Evolutionary conservation across 2,797 vertebrate species (phyloP), one percentile per base, ranked within the genome.

Genomic region (Helarctos malayanus): DNA sequence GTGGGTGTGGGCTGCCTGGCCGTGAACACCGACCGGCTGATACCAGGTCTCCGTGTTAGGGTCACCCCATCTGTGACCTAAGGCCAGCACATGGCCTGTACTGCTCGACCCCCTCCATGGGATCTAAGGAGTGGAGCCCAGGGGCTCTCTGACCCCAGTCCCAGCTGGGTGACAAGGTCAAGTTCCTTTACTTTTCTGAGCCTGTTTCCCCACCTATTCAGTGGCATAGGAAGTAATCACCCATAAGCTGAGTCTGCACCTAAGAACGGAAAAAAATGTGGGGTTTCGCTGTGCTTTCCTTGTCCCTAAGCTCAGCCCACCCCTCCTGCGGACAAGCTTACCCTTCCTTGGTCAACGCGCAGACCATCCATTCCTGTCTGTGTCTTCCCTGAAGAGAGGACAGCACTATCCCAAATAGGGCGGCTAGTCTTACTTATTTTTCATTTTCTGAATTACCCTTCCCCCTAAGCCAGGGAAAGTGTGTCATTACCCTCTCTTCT

Each of bases 341-440:
- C 61, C 27, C 11, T n/a, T 56, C 41, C 14, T 4, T 0, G 15
- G 63, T 27, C n/a, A 16, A 3, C 23, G 21, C 35, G 35, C 14
- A 57, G 52, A 80, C 59, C 3, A 3, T 29, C 63, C 2, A 0
- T 25, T 88, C 63, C 57, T 21, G 12, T 21, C 89, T 52, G 10
- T 5, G 59, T 47, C 85, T 89, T 87, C 91, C 92, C 94, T 41
- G 45, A 85, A 82, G 96, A 69, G 21, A 41, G 5, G 2, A 16
- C 29, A 59, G 32, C 41, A 18, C 59, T 45, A 84, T 65, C 73
- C 93, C 94, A 84, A 59, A 61, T 3, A 97, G 23, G 9, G 56
- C 0, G 0, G 76, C 92, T 15, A 95, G 94, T 97, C 97, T 98
- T 98, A 94, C 89, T 97, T 96, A 98, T 41, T 90, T 94, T 94